phyloP scores from a whole-genome alignment of 2,113 vertebrate species.

The Clarias gariepinus region DNA sequence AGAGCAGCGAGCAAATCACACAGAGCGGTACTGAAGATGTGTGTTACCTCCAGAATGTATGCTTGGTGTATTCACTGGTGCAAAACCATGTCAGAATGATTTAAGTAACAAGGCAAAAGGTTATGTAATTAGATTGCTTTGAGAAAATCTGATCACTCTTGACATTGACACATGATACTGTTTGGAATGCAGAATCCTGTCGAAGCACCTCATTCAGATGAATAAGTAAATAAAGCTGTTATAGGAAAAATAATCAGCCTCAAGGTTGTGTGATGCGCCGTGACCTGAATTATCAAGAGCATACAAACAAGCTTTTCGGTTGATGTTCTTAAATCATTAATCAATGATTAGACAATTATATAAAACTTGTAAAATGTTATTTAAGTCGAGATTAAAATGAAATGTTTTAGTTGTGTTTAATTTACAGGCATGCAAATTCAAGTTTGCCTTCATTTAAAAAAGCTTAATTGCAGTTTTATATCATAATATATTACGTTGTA shows the following conservation, averaged over 20 bases:
- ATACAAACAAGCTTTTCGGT: neutral
- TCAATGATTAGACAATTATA: neutral
- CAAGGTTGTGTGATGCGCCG: neutral
- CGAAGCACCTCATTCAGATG: neutral
- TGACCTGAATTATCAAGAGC: neutral
- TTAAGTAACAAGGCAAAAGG: neutral
- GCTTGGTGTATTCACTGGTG: neutral
- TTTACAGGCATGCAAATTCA: neutral
- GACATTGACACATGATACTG: neutral
- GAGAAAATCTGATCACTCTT: conserved; percentile 9
- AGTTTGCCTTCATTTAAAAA: neutral
- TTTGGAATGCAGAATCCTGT: neutral
- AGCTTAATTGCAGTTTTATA: conserved; percentile 10
- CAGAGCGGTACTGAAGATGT: neutral
- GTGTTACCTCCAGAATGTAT: too few species aligned
- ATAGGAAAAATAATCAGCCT: neutral
- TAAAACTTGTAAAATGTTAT: neutral
- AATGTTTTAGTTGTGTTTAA: neutral
- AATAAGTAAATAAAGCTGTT: neutral
- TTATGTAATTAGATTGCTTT: neutral
- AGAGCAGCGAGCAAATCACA: neutral
- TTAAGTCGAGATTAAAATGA: neutral
- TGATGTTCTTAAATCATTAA: neutral
- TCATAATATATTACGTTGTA: neutral
- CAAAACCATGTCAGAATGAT: neutral